Base-by-base conservation (phyloP, 2,888 invertebrate species). In the Andrena fulva region DNA sequence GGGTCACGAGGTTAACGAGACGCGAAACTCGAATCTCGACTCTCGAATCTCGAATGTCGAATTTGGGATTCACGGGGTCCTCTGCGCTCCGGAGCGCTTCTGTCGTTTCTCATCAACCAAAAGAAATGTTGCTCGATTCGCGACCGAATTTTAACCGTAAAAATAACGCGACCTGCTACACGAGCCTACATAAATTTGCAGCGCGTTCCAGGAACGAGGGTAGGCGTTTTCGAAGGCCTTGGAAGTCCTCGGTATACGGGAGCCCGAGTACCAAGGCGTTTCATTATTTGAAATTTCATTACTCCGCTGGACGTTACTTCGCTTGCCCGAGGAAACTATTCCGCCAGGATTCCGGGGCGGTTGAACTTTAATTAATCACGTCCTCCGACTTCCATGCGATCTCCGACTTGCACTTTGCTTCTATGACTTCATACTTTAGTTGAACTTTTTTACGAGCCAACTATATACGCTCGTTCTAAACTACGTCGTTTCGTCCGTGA, bases 1-100 rank as follows among this genome's bases (percentile, higher is more conserved):
- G 48, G 69, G 72, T 79, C 72, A 60, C 35, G 29, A 59, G 72
- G 63, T 77, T 80, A 80, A 68, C 84, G 73, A 80, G 59, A 69
- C 54, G 52, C 27, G 68, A 76, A 71, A 79, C 76, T 60, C 31
- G 75, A 48, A 59, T 70, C 54, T 73, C 16, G 20, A 20, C 0
- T 20, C 20, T 20, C 20, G 20, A 20, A 20, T 20, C 20, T 20
- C 20, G 20, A 20, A 20, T 20, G 0, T 20, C 31, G 75, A 48
- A 59, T 70, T 50, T 73, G 16, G 48, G 67, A 59, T 73, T 72
- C 56, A 12, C 50, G 7, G 3, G 54, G 6, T 20, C 52, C n/a
- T 7, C 7, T 3, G 0, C 5, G 4, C 64, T n/a, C 59, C 20
- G 2, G 62, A 31, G 69, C n/a, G n/a, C 2, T 29, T 29, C 29